Base-by-base conservation (phyloP, 2,797 vertebrate genomes). In the Onychomys arenicola region DNA sequence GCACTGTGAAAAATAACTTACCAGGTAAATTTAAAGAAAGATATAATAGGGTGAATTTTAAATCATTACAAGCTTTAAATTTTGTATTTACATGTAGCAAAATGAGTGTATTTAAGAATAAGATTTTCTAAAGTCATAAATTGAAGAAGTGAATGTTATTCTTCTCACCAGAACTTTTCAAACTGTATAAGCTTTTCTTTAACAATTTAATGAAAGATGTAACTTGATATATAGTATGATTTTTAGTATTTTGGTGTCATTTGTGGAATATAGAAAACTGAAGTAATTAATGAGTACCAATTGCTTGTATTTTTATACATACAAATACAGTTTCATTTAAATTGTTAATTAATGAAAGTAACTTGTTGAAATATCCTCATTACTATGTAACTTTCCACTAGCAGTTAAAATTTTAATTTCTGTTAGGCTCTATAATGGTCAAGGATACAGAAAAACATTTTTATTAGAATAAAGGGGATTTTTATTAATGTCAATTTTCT, bases 311-410 rank as follows among this genome's bases (percentile, higher is more conserved):
- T 2, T 95, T 85, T 90, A 29, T 69, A 13, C 61, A 2, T 82
- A 10, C 87, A 40, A 90, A 90, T 81, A 83, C 49, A 52, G 84
- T 96, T 96, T 77, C 4, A 89, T 37, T 89, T n/a, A 69, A 82
- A 57, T 94, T 87, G n/a, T 43, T 80, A 76, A 57, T 23, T 65
- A 93, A 59, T 80, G 5, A 82, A 65, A 76, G 17, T 7, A 93
- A 65, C 87, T 95, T 82, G 14, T 40, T 71, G 76, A 88, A 95
- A 83, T 59, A 59, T 88, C 32, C 25, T 92, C 23, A 4, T 88
- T 71, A 16, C 2, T 77, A 25, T 89, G 12, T 29, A 77, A 77
- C 32, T 12, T 93, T 95, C 57, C 59, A 6, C 13, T 37, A 81
- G 1, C 25, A 89, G 21, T 71, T 89, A 76, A 85, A 46, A 65